These are phyloP conservation scores for Danio albolineatus DNA, from an alignment of 2,797 vertebrate genomes.

Conservation along the genomic window DNA sequence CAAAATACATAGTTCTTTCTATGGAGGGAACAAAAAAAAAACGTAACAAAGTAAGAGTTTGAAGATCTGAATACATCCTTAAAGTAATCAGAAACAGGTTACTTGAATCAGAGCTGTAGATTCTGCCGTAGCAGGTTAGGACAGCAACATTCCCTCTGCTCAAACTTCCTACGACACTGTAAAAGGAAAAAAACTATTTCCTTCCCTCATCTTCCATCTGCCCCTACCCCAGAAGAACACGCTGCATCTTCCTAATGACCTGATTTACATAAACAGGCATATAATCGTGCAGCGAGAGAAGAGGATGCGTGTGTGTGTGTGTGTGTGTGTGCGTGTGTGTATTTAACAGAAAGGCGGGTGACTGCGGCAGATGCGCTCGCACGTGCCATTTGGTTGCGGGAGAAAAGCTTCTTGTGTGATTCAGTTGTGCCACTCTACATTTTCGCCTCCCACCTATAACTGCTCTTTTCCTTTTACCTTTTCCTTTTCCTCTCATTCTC, in stretches of 20 bases:
- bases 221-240: conserved; percentile 52
- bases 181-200: conserved; percentile 9
- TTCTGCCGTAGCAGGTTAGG: background rate
- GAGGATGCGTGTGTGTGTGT: conserved; percentile 34
- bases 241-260: conserved; percentile 72
- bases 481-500: conserved; percentile 7
- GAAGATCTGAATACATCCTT: background rate
- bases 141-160: background rate
- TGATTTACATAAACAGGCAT: conserved; percentile 76
- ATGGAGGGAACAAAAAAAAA: no score
- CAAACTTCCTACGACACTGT: conserved; percentile 21
- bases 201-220: conserved; percentile 36
- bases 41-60: background rate
- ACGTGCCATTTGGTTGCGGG: background rate
- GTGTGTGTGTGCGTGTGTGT: conserved; percentile 17
- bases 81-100: background rate
- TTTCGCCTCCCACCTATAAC: conserved; percentile 13
- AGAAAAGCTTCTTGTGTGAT: conserved; percentile 16
- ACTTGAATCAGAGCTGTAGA: background rate
- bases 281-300: conserved; percentile 50
- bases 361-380: conserved; percentile 11
- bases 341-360: conserved; percentile 23
- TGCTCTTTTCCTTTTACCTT: conserved; percentile 20
- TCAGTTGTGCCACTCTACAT: background rate
- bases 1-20: no score